Percentiles rank a stretch among this genome's conserved stretches.
These are phyloP conservation scores for Aldabrachelys gigantea DNA, from an alignment of 2,113 vertebrate species.

Conservation along the genomic window DNA sequence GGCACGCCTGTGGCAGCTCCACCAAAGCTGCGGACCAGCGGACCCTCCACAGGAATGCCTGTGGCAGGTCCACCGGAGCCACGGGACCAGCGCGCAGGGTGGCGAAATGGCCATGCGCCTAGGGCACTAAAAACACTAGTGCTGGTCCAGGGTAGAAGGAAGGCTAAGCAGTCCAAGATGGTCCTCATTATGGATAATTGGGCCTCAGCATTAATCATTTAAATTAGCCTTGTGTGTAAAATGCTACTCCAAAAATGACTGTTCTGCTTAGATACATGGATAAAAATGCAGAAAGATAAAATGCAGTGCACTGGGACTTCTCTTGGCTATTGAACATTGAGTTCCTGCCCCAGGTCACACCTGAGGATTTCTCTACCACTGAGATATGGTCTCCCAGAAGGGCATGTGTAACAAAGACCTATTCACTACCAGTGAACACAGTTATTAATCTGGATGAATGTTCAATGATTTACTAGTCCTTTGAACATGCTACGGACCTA, in stretches of 20 bases:
- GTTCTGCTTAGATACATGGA: not conserved
- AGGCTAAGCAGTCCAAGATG: not conserved
- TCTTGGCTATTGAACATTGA: accelerated
- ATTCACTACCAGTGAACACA: not conserved
- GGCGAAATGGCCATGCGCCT: too few species aligned
- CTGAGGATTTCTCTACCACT: not conserved
- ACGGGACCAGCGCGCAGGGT: too few species aligned
- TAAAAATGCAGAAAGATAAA: not conserved
- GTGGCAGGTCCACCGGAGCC: too few species aligned
- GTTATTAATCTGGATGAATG: not conserved
- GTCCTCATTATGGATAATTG: not conserved
- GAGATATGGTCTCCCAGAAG: not conserved
- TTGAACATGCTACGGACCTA: not conserved
- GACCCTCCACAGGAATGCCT: too few species aligned
- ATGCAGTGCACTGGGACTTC: not conserved
- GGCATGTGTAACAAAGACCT: not conserved
- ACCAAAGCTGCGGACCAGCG: too few species aligned
- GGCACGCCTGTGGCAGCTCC: too few species aligned
- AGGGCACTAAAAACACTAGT: too few species aligned
- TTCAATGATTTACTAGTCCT: not conserved
- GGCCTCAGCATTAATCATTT: not conserved
- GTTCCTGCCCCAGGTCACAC: not conserved
- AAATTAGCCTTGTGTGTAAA: not conserved
- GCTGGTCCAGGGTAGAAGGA: not conserved
- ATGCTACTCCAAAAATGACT: not conserved